Base-by-base conservation (phyloP, 1,140 invertebrate species). In the Drosophila carrolli region DNA sequence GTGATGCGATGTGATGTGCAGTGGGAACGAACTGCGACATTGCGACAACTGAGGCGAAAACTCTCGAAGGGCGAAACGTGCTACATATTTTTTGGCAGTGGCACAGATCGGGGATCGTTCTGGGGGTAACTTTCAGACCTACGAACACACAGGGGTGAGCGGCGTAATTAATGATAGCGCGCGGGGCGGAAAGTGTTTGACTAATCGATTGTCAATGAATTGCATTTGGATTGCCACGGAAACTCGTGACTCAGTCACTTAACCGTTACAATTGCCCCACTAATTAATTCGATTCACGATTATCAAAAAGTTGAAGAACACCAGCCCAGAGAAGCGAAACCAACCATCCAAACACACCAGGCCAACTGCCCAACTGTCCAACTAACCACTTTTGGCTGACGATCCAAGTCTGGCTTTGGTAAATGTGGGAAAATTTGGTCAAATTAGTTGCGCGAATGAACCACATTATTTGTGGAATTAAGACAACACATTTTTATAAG, bases 121-220 rank as follows among this genome's bases (percentile, higher is more conserved):
- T 48, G 62, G 73, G 73, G 73, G 73, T 76, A 48, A 41, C 65
- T 54, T 43, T 32, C 10, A 27, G 23, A 47, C 61, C 41, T 32
- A 44, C 8, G 10, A 35, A n/a, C 19, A n/a, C 6, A 38, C 54
- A 19, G 29, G 73, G 73, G 23, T 70, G 67, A 13, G 67, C 50
- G 29, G 43, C 48, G 75, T 88, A 88, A 85, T 85, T 85, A 85
- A 85, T 88, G 78, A 76, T 72, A 56, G 75, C 65, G 53, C 46
- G 43, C 56, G 80, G 59, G 58, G 82, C 83, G 84, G 79, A 88
- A 86, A 86, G 83, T 83, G 82, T 88, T 88, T 86, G 82, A 88
- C 83, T 88, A 86, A 86, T 86, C 84, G 82, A 86, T 86, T 86
- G 83, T 79, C 84, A 79, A 86, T 86, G 82, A 86, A 88, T 88